Evolutionary conservation across 2,113 vertebrate genomes (phyloP).

Genomic region (Rattus norvegicus): DNA sequence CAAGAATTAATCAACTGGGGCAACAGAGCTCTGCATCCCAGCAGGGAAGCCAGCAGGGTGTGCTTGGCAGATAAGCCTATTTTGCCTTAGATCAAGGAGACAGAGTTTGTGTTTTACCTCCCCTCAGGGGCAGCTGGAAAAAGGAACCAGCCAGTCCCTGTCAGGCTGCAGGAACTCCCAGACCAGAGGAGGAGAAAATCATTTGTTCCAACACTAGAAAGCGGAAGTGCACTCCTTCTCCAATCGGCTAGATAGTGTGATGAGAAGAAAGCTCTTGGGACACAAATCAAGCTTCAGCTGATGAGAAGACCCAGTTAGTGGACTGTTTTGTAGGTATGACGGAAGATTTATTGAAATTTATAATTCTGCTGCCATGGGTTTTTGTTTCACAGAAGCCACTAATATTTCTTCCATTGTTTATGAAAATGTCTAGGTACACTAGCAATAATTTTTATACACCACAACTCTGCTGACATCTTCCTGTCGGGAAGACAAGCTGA

Average conservation of each 20-base stretch:
- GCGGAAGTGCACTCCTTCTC: not conserved
- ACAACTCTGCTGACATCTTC: slow-evolving; percentile 29
- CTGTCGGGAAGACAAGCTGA: slow-evolving; percentile 44
- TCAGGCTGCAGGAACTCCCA: not conserved
- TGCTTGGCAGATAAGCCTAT: not conserved
- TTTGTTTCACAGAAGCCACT: slow-evolving; percentile 53
- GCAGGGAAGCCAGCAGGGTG: not conserved
- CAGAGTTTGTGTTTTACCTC: not conserved
- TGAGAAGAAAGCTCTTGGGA: not conserved
- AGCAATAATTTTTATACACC: slow-evolving; percentile 52
- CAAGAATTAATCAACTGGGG: slow-evolving; percentile 56
- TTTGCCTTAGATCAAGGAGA: not conserved
- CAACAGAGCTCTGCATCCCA: not conserved
- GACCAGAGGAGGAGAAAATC: not conserved
- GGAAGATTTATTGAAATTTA: slow-evolving; percentile 12
- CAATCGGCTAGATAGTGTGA: not conserved
- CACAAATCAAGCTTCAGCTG: not conserved
- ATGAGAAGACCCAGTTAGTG: not conserved
- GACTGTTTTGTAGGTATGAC: not conserved
- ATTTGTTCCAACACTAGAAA: not conserved
- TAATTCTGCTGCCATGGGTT: not conserved
- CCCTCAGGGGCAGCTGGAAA: accelerated
- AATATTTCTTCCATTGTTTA: slow-evolving; percentile 64
- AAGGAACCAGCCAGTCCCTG: not conserved
- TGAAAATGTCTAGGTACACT: slow-evolving; percentile 62